Base-by-base conservation (phyloP, 2,888 invertebrate genomes). In the Tridacna crocea region DNA sequence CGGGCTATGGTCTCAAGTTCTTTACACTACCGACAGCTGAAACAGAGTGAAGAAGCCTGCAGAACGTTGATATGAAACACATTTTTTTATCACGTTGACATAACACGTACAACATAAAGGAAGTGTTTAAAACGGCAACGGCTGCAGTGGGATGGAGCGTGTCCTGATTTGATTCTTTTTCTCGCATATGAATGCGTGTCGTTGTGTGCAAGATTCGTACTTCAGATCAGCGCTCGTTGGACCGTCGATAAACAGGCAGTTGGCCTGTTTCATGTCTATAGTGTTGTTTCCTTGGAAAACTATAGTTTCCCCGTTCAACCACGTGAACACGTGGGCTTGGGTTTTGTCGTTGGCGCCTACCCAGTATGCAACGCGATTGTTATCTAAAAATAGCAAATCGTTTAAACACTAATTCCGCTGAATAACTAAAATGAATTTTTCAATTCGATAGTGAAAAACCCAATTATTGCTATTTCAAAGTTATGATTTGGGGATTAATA, bases 121-220 rank as follows among this genome's bases (percentile, higher is more conserved):
- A 65, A 17, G 10, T 11, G 1, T 26, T 66, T n/a, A 46, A 66
- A 66, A 2, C 19, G 46, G 46, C n/a, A 46, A 19, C 36, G 36
- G 6, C 4, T n/a, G 36, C 17, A 66, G 17, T 10, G 36, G 26
- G 22, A 47, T 24, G 0, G 70, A 48, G 0, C 70, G 46, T 15
- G 70, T 70, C 24, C 47, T 22, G 47, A 70, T 70, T 26, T 51
- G 70, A 24, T 70, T 70, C 70, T 70, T 70, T 26, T 70, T 70
- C 70, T 70, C 70, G 24, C 70, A 70, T 48, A 70, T 70, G 51
- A 51, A 70, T 12, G 70, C 48, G 22, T 70, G 70, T 11, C 24
- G n/a, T 51, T 51, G 47, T 26, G 46, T 70, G 24, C 70, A 70
- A 3, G 70, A 51, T 51, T 70, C 70, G 51, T n/a, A 70, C 24